Evolutionary conservation across 2,888 invertebrate genomes (phyloP).

Genomic region (Digitonthophagus gazella): DNA sequence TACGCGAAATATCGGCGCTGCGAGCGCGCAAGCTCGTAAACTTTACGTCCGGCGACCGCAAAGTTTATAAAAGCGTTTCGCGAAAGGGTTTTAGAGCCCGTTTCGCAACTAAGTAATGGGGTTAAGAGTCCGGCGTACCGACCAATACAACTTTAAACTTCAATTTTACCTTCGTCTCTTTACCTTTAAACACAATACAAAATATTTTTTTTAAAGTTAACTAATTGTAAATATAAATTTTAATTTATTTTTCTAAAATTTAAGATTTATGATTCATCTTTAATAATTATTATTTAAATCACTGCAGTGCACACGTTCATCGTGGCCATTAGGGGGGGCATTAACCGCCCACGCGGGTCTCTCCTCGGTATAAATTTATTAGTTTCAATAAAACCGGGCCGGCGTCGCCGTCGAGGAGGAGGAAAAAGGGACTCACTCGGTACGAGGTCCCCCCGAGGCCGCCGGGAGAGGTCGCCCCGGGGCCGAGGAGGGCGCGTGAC

Average conservation of each 20-base stretch:
- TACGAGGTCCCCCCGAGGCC: constrained; percentile 8
- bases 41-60: constrained; percentile 37
- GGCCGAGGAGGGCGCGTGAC: constrained; percentile 31
- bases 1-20: neutral
- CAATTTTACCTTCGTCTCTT: no score
- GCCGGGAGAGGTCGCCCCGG: neutral
- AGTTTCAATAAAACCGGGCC: constrained; percentile 18
- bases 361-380: constrained; percentile 9
- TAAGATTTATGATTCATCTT: neutral
- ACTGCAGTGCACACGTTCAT: neutral
- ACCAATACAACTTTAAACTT: no score
- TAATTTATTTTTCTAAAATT: no score
- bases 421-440: neutral
- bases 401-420: neutral
- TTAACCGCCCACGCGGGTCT: neutral
- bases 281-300: neutral
- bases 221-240: no score
- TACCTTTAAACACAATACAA: no score
- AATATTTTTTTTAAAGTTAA: no score
- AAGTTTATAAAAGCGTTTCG: constrained; percentile 36
- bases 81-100: constrained; percentile 30
- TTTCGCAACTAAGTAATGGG: constrained; percentile 26
- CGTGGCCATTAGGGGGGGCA: neutral
- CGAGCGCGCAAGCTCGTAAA: constrained; percentile 30
- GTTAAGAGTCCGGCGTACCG: constrained; percentile 21